Conservation (phyloP, 2,888 invertebrate species). For the Hyalella azteca region DNA sequence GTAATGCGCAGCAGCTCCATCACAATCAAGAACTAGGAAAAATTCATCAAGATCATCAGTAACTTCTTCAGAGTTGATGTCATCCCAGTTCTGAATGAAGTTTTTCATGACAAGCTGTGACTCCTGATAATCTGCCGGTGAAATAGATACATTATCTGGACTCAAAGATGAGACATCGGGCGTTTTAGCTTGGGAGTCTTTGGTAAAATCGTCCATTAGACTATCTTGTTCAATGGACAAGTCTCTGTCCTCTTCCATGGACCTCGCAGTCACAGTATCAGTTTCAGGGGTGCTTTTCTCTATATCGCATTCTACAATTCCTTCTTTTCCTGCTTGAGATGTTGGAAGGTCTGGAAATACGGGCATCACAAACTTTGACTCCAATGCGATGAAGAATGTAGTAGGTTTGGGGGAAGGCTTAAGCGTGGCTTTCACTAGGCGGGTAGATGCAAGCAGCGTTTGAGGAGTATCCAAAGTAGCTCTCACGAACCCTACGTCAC, state of each 20-base stretch:
- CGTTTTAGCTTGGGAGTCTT: constrained; percentile 6
- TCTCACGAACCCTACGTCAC: constrained; percentile 55
- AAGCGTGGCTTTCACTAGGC: constrained; percentile 53
- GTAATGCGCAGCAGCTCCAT: constrained; percentile 45
- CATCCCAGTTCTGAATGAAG: constrained; percentile 51
- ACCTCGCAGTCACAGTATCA: background rate
- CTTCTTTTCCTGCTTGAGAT: background rate
- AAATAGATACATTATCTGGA: constrained; percentile 38
- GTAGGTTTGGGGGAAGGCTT: constrained; percentile 53
- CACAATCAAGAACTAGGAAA: constrained; percentile 55
- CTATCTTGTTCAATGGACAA: constrained; percentile 23
- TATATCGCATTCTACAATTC: background rate
- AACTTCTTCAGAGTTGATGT: constrained; percentile 42
- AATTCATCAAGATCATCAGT: constrained; percentile 55
- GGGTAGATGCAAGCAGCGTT: constrained; percentile 55
- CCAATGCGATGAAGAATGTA: constrained; percentile 56
- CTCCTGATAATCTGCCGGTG: constrained; percentile 57
- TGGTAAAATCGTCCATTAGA: constrained; percentile 23
- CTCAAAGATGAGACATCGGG: constrained; percentile 33
- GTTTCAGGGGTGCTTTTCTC: constrained; percentile 1
- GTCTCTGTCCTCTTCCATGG: constrained; percentile 9
- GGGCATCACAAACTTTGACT: constrained; percentile 52
- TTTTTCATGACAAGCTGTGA: constrained; percentile 52
- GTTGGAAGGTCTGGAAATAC: constrained; percentile 32
- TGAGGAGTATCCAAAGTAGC: constrained; percentile 54